Percentiles rank a stretch among this genome's conserved stretches.
phyloP scores from a whole-genome alignment of 2,113 vertebrate species.

The Odontophorus gujanensis region DNA sequence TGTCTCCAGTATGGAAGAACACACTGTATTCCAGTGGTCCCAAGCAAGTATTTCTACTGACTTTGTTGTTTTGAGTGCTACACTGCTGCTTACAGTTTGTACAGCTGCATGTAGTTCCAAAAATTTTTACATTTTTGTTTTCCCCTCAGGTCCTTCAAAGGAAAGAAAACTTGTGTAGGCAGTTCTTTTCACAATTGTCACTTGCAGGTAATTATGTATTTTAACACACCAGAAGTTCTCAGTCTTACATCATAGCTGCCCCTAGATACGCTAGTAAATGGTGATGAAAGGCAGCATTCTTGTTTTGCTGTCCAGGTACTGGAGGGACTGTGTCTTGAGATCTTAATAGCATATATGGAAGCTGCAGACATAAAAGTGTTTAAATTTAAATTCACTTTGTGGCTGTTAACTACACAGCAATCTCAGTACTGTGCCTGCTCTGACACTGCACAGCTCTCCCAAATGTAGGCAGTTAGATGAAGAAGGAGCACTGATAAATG shows the following conservation, averaged over 20 bases:
- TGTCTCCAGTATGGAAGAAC: background rate
- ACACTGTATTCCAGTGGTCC: background rate
- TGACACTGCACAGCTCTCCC: background rate
- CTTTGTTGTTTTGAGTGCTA: background rate
- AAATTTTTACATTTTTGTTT: background rate
- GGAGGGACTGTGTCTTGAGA: background rate
- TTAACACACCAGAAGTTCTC: background rate
- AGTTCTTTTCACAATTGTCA: background rate
- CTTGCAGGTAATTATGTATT: background rate
- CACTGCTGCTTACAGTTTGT: background rate
- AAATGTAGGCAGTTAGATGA: background rate
- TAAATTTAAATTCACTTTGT: background rate
- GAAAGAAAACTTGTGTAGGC: background rate
- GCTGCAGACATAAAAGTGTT: background rate
- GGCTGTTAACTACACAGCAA: background rate
- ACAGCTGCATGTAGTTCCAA: background rate
- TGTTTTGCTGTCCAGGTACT: background rate
- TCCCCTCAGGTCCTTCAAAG: background rate
- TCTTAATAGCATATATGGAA: accelerated
- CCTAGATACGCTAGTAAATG: background rate
- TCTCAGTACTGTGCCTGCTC: background rate
- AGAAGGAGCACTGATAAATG: background rate
- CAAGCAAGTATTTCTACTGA: background rate
- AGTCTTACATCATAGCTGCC: background rate
- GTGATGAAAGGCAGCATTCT: background rate